Conservation (phyloP, 2,888 invertebrate species). For the Mimumesa dahlbomi region DNA sequence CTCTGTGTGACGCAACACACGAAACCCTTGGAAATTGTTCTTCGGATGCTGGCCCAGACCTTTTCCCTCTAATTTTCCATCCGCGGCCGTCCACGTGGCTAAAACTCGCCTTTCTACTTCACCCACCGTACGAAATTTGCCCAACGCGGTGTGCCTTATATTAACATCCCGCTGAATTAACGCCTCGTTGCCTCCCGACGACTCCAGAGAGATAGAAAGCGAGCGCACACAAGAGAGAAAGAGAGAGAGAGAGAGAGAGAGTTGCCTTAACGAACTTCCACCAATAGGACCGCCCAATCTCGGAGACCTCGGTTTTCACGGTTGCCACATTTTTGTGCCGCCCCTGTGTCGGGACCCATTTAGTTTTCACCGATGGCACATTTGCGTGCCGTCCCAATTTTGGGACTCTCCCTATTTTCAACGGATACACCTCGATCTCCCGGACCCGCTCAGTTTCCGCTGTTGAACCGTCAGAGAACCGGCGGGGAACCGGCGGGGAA, state of each 20-base stretch:
- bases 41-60: slow-evolving; percentile 23
- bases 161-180: slow-evolving; percentile 53
- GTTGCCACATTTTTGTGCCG: not conserved
- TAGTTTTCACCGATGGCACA: too few relatives aligned
- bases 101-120: slow-evolving; percentile 27
- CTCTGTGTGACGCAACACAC: slow-evolving; percentile 64
- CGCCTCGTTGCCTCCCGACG: slow-evolving; percentile 38
- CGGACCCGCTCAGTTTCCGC: too few relatives aligned
- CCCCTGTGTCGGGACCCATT: too few relatives aligned
- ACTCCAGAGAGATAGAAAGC: slow-evolving; percentile 31
- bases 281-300: too few relatives aligned
- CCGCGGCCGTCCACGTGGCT: slow-evolving; percentile 23
- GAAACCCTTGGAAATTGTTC: slow-evolving; percentile 60
- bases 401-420: too few relatives aligned
- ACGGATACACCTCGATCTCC: too few relatives aligned
- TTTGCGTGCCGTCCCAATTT: too few relatives aligned
- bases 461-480: too few relatives aligned
- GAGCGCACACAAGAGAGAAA: not conserved
- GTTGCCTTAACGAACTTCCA: slow-evolving; percentile 34
- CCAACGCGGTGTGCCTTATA: slow-evolving; percentile 26
- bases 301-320: too few relatives aligned
- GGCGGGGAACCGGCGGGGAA: too few relatives aligned
- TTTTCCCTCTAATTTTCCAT: slow-evolving; percentile 34
- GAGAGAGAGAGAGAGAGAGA: slow-evolving; percentile 2
- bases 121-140: slow-evolving; percentile 10